Evolutionary conservation across 2,797 vertebrate genomes (phyloP).

Genomic region (Chelidonichthys spinosus): DNA sequence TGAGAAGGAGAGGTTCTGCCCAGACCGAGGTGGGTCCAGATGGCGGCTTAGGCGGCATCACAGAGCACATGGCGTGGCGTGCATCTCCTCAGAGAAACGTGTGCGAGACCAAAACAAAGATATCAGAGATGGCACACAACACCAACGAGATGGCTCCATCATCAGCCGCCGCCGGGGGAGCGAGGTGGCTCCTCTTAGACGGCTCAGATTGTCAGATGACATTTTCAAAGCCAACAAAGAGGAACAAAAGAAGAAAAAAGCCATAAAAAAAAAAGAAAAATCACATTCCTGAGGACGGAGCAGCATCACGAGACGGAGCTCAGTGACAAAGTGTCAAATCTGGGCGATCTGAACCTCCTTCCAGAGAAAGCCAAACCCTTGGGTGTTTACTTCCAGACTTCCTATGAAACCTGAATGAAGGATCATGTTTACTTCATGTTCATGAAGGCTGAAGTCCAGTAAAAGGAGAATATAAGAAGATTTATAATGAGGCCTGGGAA

Average conservation of each 20-base stretch:
- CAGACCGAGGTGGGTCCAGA: slow-evolving; percentile 62
- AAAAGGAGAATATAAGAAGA: slow-evolving; percentile 20
- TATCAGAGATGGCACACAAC: slow-evolving; percentile 55
- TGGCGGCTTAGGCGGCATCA: slow-evolving; percentile 62
- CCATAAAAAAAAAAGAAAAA: slow-evolving; percentile 45
- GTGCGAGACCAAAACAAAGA: slow-evolving; percentile 57
- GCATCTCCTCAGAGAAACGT: slow-evolving; percentile 45
- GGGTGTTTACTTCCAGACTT: not conserved
- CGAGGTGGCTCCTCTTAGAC: slow-evolving; percentile 32
- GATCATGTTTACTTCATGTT: not conserved
- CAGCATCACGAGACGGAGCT: slow-evolving; percentile 8
- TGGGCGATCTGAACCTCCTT: slow-evolving; percentile 1
- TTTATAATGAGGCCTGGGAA: slow-evolving; percentile 34
- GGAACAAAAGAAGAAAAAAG: slow-evolving; percentile 30
- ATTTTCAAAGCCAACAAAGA: slow-evolving; percentile 65
- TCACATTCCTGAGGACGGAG: slow-evolving; percentile 33
- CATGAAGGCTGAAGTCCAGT: not conserved
- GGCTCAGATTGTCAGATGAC: slow-evolving; percentile 62
- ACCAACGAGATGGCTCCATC: slow-evolving; percentile 63
- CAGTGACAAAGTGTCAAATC: slow-evolving; percentile 23
- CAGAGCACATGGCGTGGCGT: slow-evolving; percentile 50
- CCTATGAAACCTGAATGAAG: not conserved
- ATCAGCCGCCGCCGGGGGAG: slow-evolving; percentile 47
- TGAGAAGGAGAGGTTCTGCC: slow-evolving; percentile 27
- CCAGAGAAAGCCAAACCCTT: not conserved